Conservation (phyloP, 2,888 invertebrate genomes). For the Sipunculus nudus region DNA sequence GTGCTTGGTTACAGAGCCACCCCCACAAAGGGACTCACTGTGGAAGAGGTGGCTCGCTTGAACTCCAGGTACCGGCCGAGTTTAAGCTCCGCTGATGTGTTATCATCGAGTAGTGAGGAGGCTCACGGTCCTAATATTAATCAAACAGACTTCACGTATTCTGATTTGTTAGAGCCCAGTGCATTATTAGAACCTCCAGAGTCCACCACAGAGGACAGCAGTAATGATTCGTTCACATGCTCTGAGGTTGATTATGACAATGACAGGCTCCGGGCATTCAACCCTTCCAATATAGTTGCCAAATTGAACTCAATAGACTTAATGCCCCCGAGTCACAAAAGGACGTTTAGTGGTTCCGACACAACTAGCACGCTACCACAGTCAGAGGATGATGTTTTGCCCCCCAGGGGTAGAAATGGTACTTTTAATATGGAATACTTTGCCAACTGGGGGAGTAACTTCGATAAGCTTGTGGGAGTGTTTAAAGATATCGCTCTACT, state of each 20-base stretch:
- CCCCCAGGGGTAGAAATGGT: slow-evolving; percentile 70
- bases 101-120: slow-evolving; percentile 3
- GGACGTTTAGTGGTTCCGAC: too few species aligned
- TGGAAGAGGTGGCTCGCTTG: slow-evolving; percentile 91
- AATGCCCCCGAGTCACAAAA: too few species aligned
- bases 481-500: slow-evolving; percentile 96
- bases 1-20: slow-evolving; percentile 24
- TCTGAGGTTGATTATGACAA: slow-evolving; percentile 98
- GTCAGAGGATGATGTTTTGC: slow-evolving; percentile 81
- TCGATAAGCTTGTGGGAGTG: slow-evolving; percentile 93
- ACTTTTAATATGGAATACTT: slow-evolving; percentile 92
- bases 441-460: slow-evolving; percentile 95
- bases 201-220: slow-evolving; percentile 81
- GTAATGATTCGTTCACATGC: slow-evolving; percentile 96
- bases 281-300: too few species aligned
- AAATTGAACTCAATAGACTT: too few species aligned
- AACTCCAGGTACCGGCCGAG: slow-evolving; percentile 90
- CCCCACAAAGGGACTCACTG: slow-evolving; percentile 78
- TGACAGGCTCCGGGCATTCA: slow-evolving; percentile 61
- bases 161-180: slow-evolving; percentile 61
- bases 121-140: slow-evolving; percentile 21
- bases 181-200: slow-evolving; percentile 62
- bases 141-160: slow-evolving; percentile 28
- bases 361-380: slow-evolving; percentile 93
- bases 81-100: slow-evolving; percentile 42